Conservation (phyloP, 2,888 invertebrate genomes). For the Portevinia maculata region DNA sequence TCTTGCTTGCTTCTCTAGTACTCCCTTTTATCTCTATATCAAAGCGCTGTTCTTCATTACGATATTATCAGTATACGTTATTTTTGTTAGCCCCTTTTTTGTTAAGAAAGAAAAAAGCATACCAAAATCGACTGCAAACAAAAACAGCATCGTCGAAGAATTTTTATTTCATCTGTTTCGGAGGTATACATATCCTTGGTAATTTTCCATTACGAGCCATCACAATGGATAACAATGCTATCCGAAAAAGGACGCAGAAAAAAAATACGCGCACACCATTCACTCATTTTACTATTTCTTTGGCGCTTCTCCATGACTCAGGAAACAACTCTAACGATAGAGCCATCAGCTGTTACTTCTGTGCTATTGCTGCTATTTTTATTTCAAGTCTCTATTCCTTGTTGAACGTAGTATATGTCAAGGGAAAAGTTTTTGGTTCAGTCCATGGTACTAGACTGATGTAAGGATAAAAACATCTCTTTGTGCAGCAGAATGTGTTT, state of each 20-base stretch:
- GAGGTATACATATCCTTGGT: conserved; percentile 71
- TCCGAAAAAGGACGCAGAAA: conserved; percentile 57
- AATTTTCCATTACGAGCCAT: conserved; percentile 74
- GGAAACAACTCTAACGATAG: conserved; percentile 62
- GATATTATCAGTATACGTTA: conserved; percentile 63
- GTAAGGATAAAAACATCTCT: conserved; percentile 57
- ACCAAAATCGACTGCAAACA: conserved; percentile 40
- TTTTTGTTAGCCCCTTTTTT: conserved; percentile 62
- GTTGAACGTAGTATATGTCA: conserved; percentile 51
- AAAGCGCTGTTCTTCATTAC: conserved; percentile 47
- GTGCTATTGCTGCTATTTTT: conserved; percentile 54
- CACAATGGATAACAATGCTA: conserved; percentile 74
- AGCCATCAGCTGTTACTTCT: conserved; percentile 58
- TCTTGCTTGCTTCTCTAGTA: conserved; percentile 20
- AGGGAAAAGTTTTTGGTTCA: conserved; percentile 63
- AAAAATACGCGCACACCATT: conserved; percentile 71
- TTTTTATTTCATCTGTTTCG: conserved; percentile 72
- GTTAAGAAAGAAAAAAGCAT: conserved; percentile 37
- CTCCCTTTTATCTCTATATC: not conserved
- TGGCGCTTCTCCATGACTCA: conserved; percentile 53
- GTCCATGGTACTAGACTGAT: conserved; percentile 57
- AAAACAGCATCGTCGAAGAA: conserved; percentile 64
- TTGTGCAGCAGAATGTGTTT: conserved; percentile 31
- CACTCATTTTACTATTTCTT: conserved; percentile 73
- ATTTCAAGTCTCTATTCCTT: conserved; percentile 59